A percentile compares a stretch with the other conserved stretches of the same genome.
phyloP scores from a whole-genome alignment of 1,140 invertebrate genomes.

The Elysia chlorotica region DNA sequence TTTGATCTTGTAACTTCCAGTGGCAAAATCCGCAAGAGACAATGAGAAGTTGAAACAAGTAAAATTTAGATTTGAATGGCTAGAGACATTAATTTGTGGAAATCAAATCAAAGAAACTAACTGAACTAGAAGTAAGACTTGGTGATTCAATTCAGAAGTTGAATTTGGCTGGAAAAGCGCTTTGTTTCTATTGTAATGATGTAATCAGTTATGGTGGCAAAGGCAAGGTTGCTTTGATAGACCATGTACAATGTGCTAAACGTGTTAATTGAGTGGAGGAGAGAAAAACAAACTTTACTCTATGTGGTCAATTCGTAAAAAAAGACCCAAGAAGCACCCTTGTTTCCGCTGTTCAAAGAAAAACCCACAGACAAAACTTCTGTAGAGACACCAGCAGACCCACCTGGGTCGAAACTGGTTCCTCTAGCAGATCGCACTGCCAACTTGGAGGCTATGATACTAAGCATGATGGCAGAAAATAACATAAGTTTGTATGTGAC shows the following conservation, averaged over 20 bases:
- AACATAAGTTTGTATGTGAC: neutral
- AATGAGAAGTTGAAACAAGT: too few species aligned
- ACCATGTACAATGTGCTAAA: neutral
- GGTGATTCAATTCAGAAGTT: neutral
- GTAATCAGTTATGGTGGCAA: conserved; percentile 2
- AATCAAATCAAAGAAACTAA: too few species aligned
- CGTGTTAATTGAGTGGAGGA: neutral
- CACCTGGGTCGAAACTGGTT: neutral
- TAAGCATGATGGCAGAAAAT: conserved; percentile 5
- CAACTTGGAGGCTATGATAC: neutral
- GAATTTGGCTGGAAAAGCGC: neutral
- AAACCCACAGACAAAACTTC: neutral
- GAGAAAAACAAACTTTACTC: neutral
- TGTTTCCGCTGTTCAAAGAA: neutral
- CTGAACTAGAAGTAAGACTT: neutral
- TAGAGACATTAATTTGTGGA: neutral
- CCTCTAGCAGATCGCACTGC: neutral
- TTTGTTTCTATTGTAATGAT: conserved; percentile 1
- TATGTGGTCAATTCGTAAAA: conserved; percentile 1
- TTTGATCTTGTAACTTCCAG: too few species aligned
- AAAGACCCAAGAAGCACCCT: neutral
- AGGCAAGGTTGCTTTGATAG: conserved; percentile 2
- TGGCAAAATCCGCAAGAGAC: too few species aligned
- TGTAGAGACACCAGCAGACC: neutral
- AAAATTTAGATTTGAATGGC: too few species aligned